Conservation (phyloP, 2,113 vertebrate species). For the Chloroceryle aenea region DNA sequence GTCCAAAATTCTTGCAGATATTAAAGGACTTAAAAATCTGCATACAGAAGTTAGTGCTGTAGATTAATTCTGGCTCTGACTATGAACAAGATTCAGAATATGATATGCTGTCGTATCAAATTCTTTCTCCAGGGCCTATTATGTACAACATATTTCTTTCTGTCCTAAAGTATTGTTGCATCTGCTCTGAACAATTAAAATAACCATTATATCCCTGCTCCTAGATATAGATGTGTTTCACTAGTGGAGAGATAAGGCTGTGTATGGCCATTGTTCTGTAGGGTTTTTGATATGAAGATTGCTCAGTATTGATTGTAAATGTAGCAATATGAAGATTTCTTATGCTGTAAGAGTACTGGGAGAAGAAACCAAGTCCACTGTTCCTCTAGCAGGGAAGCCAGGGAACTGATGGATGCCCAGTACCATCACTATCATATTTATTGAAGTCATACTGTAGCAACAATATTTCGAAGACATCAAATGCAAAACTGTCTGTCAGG, state of each 20-base stretch:
- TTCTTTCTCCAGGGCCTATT: background rate
- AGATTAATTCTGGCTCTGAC: background rate
- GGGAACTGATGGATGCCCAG: background rate
- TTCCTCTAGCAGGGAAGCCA: background rate
- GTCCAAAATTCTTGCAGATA: background rate
- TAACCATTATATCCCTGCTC: background rate
- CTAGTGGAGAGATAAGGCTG: background rate
- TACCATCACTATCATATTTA: background rate
- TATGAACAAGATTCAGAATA: background rate
- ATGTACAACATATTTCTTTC: background rate
- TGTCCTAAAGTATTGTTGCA: background rate
- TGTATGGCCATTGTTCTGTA: background rate
- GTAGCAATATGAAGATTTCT: background rate
- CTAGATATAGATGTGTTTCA: background rate
- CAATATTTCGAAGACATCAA: background rate
- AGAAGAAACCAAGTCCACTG: background rate
- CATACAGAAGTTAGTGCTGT: background rate
- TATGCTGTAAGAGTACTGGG: background rate
- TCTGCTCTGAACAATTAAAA: slow-evolving; percentile 3
- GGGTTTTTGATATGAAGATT: background rate
- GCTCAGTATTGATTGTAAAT: background rate
- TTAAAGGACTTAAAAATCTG: background rate
- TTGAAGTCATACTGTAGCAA: background rate
- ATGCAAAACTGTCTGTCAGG: background rate
- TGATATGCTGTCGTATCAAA: background rate